phyloP scores from a whole-genome alignment of 2,888 invertebrate genomes.

The Euclidia mi region DNA sequence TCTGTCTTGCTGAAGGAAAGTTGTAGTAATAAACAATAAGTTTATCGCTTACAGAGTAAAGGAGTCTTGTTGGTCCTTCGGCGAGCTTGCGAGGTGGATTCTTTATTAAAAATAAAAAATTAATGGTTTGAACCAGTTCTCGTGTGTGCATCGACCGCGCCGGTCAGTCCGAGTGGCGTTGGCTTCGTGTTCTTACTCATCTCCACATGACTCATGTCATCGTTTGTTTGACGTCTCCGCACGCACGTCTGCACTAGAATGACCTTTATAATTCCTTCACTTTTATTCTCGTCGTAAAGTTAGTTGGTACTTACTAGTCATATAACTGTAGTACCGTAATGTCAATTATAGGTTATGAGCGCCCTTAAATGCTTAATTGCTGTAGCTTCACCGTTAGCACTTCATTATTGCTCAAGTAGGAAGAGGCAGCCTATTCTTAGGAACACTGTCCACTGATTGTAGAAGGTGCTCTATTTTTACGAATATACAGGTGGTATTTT shows the following conservation, averaged over 20 bases:
- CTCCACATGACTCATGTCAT: conserved; percentile 40
- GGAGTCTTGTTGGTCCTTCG: conserved; percentile 41
- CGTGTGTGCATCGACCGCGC: conserved; percentile 57
- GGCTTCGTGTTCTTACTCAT: conserved; percentile 45
- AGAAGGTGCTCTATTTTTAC: too few relatives aligned
- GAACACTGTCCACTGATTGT: too few relatives aligned
- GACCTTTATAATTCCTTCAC: conserved; percentile 27
- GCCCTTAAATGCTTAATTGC: conserved; percentile 6
- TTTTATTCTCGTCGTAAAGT: conserved; percentile 21
- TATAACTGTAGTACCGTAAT: conserved; percentile 3
- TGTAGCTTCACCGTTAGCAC: not conserved
- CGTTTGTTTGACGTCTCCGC: not conserved
- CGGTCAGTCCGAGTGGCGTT: conserved; percentile 54
- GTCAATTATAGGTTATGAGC: conserved; percentile 18
- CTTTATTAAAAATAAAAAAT: conserved; percentile 73
- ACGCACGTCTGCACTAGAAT: conserved; percentile 22
- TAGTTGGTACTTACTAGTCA: conserved; percentile 16
- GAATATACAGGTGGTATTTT: too few relatives aligned
- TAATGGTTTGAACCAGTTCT: conserved; percentile 71
- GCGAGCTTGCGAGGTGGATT: conserved; percentile 43
- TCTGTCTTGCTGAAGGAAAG: conserved; percentile 42
- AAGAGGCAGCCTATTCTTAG: too few relatives aligned
- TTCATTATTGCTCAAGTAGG: too few relatives aligned
- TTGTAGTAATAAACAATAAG: conserved; percentile 49
- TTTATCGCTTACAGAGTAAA: conserved; percentile 40